Percentiles rank a stretch among this genome's conserved stretches.
Evolutionary conservation across 2,113 vertebrate species (phyloP).

Genomic region (Oxyura jamaicensis): DNA sequence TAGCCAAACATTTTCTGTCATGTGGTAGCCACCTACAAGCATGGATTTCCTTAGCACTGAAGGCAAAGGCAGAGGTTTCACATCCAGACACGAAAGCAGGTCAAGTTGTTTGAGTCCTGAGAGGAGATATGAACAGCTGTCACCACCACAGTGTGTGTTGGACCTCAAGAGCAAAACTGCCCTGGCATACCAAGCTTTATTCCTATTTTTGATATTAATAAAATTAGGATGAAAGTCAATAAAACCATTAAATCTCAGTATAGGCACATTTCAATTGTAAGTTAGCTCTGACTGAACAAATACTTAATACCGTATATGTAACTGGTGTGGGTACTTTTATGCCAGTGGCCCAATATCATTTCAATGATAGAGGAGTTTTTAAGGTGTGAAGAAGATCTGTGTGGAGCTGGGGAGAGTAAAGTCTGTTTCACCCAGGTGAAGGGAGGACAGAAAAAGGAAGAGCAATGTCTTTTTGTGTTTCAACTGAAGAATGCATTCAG

Average conservation of each 20-base stretch:
- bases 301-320: conserved; percentile 18
- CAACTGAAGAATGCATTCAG: conserved; percentile 23
- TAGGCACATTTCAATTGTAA: background rate
- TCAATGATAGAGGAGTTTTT: conserved; percentile 38
- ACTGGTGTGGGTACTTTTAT: background rate
- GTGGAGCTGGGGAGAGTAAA: conserved; percentile 41
- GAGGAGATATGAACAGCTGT: background rate
- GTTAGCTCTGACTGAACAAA: background rate
- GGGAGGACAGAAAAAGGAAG: background rate
- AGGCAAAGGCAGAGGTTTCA: background rate
- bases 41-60: background rate
- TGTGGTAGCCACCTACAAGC: background rate
- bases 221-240: background rate
- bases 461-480: conserved; percentile 17
- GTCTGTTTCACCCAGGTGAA: background rate
- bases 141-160: background rate
- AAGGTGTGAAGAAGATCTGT: conserved; percentile 6
- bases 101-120: background rate
- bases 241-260: background rate
- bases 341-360: background rate
- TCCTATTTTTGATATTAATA: background rate
- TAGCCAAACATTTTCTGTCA: background rate
- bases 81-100: background rate
- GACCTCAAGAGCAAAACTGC: background rate
- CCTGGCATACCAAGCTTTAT: background rate